Evolutionary conservation across 1,140 invertebrate species (phyloP).

Genomic region (Mercenaria mercenaria): DNA sequence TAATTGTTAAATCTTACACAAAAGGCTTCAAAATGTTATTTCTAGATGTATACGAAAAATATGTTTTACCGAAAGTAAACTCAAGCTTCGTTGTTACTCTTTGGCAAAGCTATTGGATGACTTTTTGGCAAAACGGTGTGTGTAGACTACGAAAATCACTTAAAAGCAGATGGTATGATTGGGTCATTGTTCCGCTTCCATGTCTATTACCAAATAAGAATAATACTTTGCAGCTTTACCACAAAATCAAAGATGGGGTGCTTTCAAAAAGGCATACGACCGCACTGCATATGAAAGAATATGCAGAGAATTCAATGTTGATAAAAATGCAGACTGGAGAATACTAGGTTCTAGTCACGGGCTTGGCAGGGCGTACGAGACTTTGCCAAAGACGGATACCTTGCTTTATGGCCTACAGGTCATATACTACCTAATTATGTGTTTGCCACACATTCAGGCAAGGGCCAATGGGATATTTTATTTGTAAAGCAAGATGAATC

Average conservation of each 20-base stretch:
- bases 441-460: not conserved
- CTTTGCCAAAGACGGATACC: not conserved
- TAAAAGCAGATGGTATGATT: not conserved
- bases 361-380: not conserved
- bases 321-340: not conserved
- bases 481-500: not conserved
- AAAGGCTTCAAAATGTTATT: not conserved
- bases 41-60: not conserved
- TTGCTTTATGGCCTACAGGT: not conserved
- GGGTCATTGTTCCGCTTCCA: not conserved
- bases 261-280: not conserved
- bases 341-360: not conserved
- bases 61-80: not conserved
- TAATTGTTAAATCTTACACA: not conserved
- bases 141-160: not conserved
- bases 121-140: not conserved
- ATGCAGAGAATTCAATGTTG: slow-evolving; percentile 11
- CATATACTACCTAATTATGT: not conserved
- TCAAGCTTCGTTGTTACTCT: too few species aligned
- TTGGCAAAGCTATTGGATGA: not conserved
- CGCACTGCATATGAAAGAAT: not conserved
- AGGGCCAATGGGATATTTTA: not conserved
- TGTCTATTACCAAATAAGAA: slow-evolving; percentile 28
- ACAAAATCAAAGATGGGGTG: not conserved
- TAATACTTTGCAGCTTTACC: not conserved